phyloP scores from a whole-genome alignment of 2,113 vertebrate species.

The Oryzias curvinotus region DNA sequence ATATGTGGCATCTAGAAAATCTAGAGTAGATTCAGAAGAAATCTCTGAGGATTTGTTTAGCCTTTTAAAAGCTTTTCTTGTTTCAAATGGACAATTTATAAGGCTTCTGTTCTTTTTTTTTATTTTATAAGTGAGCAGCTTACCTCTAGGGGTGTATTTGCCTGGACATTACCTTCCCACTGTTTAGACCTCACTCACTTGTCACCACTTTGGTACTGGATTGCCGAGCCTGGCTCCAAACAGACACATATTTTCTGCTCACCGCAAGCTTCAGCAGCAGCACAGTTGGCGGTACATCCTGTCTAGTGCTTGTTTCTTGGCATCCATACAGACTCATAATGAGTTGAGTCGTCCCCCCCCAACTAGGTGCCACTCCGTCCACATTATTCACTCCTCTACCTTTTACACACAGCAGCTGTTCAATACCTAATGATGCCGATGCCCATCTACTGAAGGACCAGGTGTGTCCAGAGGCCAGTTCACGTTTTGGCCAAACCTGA shows the following conservation, averaged over 20 bases:
- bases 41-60: too few species aligned
- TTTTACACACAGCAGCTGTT: slow-evolving; percentile 74
- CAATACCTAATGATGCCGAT: slow-evolving; percentile 68
- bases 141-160: slow-evolving; percentile 1
- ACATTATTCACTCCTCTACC: slow-evolving; percentile 72
- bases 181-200: slow-evolving; percentile 6
- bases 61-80: too few species aligned
- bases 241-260: slow-evolving; percentile 30
- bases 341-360: slow-evolving; percentile 49
- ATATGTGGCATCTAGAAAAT: too few species aligned
- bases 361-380: slow-evolving; percentile 69
- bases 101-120: too few species aligned
- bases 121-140: slow-evolving; percentile 5
- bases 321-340: slow-evolving; percentile 57
- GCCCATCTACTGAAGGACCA: slow-evolving; percentile 35
- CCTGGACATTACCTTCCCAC: background rate
- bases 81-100: too few species aligned
- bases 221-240: slow-evolving; percentile 3
- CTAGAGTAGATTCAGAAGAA: too few species aligned
- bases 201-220: slow-evolving; percentile 16
- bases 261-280: slow-evolving; percentile 46
- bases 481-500: slow-evolving; percentile 33
- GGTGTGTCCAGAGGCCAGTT: slow-evolving; percentile 26
- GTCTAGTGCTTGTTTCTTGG: slow-evolving; percentile 56
- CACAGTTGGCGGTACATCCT: slow-evolving; percentile 44